These are phyloP conservation scores for Adoxophyes honmai DNA, from an alignment of 1,140 invertebrate genomes.

Conservation along the genomic window DNA sequence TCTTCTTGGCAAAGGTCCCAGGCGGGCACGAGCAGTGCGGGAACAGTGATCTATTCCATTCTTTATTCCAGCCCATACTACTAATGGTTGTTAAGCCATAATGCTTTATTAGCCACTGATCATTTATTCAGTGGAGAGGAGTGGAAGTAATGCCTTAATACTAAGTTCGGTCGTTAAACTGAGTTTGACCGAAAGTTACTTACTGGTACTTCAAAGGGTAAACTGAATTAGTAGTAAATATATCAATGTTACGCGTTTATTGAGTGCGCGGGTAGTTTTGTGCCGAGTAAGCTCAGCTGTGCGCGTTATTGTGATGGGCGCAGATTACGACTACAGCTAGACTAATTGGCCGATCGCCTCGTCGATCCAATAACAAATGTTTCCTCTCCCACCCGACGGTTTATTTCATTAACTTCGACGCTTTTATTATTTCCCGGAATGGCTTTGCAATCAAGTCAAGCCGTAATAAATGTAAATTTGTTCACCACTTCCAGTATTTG, in stretches of 20 bases:
- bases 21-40: neutral
- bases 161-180: neutral
- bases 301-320: neutral
- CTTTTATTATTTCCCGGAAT: neutral
- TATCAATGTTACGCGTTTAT: no score
- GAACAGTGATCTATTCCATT: neutral
- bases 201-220: no score
- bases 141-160: neutral
- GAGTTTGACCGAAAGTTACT: neutral
- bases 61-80: neutral
- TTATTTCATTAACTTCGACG: slow-evolving; percentile 6
- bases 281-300: no score
- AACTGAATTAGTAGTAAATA: no score
- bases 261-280: no score
- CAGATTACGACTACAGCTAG: slow-evolving; percentile 6
- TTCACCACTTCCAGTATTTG: neutral
- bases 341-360: slow-evolving; percentile 8
- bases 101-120: neutral
- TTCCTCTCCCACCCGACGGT: neutral
- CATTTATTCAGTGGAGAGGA: slow-evolving; percentile 1
- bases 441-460: neutral
- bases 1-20: no score
- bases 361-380: slow-evolving; percentile 4
- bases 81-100: neutral
- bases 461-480: neutral